Evolutionary conservation across 2,113 vertebrate genomes (phyloP), one percentile per base, ranked within the genome.

Genomic region (Canis aureus): DNA sequence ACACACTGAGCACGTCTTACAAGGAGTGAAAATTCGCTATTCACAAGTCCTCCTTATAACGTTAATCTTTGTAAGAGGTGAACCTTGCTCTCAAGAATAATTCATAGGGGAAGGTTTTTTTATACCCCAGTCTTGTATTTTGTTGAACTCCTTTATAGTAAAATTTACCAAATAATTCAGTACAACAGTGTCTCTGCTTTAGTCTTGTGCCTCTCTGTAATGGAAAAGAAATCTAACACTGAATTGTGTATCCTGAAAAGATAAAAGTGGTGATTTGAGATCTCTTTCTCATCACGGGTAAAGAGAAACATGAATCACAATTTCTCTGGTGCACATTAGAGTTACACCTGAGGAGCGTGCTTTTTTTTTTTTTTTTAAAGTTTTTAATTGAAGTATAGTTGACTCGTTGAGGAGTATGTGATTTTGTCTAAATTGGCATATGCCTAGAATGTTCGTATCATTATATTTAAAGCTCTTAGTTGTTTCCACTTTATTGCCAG

Each of bases 21-120:
- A 93, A 96, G 11, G 16, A 96, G 25, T 82, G 86, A 79, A 92
- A 96, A 76, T 85, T 76, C 9, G 64, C 86, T 95, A n/a, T 76
- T 92, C 57, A 78, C 51, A 96, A 35, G 20, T 85, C 90, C 92
- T 95, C 57, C 74, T 94, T 13, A 25, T 78, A 78, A 80, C 64
- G 51, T 25, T 66, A 49, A 7, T 91, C 53, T 90, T 94, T 71
- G 29, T 69, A 84, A 76, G 53, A 92, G 11, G 15, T 43, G 38
- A 53, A 81, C 16, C 66, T 83, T 66, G 81, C 55, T 89, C 17
- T 92, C 66, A 82, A 81, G 27, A 76, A 71, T 81, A 81, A 53
- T 76, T 91, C 53, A 85, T 20, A 16, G 67, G 53, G 51, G 85
- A 83, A 16, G 15, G 53, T 53, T 81, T 96, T 96, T 97, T 93